A percentile compares a stretch with the other conserved stretches of the same genome.
These are phyloP conservation scores for Trematomus loennbergii DNA, from an alignment of 2,113 vertebrate genomes.

Conservation along the genomic window DNA sequence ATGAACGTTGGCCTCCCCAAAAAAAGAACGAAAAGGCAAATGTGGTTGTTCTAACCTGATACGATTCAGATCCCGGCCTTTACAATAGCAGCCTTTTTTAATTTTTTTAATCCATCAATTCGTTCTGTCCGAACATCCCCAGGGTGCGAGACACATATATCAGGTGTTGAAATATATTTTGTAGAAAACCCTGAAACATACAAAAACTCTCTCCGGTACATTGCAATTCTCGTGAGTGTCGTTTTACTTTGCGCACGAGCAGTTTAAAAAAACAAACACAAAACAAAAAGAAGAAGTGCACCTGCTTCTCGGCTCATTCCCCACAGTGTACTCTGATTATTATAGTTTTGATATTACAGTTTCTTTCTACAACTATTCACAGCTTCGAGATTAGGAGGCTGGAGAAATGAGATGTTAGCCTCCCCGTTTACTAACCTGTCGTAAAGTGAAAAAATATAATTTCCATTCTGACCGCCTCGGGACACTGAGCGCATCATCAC, in stretches of 20 bases:
- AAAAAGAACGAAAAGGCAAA: slow-evolving; percentile 50
- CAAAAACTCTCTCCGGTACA: slow-evolving; percentile 26
- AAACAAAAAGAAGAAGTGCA: no score
- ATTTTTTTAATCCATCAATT: neutral
- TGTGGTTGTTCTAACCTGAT: slow-evolving; percentile 59
- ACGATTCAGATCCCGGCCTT: slow-evolving; percentile 36
- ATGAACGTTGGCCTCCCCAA: slow-evolving; percentile 33
- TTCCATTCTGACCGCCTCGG: slow-evolving; percentile 23
- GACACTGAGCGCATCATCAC: slow-evolving; percentile 47
- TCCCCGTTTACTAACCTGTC: neutral
- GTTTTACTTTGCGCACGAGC: slow-evolving; percentile 41
- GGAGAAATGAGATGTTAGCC: slow-evolving; percentile 39
- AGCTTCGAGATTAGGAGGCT: slow-evolving; percentile 70
- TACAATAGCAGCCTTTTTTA: slow-evolving; percentile 41
- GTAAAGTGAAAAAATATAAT: slow-evolving; percentile 45
- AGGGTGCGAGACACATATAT: slow-evolving; percentile 21
- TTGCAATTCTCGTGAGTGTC: neutral
- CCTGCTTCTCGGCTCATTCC: neutral
- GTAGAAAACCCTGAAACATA: slow-evolving; percentile 63
- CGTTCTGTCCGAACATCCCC: slow-evolving; percentile 6
- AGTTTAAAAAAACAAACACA: slow-evolving; percentile 14
- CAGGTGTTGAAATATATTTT: slow-evolving; percentile 37
- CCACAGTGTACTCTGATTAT: neutral
- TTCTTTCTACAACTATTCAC: slow-evolving; percentile 66
- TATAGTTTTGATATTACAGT: slow-evolving; percentile 4